A percentile compares a stretch with the other conserved stretches of the same genome.
Evolutionary conservation across 2,797 vertebrate species (phyloP).

Genomic region (Phylloscopus collybita): DNA sequence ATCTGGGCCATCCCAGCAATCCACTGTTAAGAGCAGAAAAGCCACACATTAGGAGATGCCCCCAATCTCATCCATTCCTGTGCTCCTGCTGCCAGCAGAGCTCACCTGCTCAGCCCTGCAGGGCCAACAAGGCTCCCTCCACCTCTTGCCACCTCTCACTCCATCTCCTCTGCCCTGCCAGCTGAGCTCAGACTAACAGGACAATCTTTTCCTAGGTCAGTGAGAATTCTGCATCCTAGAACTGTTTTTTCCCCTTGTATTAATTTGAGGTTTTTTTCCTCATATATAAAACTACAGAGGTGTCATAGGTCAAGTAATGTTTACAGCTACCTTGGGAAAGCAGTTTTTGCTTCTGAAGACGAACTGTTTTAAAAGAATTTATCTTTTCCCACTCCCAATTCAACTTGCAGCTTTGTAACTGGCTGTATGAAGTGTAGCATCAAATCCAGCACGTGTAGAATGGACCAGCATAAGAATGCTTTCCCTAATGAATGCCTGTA

Average conservation of each 20-base stretch:
- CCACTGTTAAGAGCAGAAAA: slow-evolving; percentile 81
- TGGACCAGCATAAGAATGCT: neutral
- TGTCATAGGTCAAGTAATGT: neutral
- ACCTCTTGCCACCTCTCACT: neutral
- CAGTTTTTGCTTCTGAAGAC: neutral
- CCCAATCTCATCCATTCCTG: rapidly evolving
- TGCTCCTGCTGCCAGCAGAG: neutral
- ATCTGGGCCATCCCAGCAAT: slow-evolving; percentile 97
- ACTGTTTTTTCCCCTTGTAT: neutral
- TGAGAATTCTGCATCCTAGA: neutral
- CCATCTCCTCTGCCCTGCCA: neutral
- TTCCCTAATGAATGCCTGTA: neutral
- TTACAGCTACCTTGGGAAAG: neutral
- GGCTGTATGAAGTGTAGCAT: neutral
- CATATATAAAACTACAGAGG: neutral
- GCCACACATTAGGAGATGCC: neutral
- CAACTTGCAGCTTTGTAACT: neutral
- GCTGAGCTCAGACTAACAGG: neutral
- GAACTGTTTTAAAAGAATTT: neutral
- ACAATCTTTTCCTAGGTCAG: neutral
- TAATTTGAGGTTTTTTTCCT: neutral
- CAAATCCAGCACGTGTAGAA: neutral
- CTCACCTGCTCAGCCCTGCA: neutral
- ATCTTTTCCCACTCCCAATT: neutral
- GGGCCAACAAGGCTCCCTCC: neutral